These are phyloP conservation scores for Bimastos eiseni DNA, from an alignment of 2,888 invertebrate species.

Conservation along the genomic window DNA sequence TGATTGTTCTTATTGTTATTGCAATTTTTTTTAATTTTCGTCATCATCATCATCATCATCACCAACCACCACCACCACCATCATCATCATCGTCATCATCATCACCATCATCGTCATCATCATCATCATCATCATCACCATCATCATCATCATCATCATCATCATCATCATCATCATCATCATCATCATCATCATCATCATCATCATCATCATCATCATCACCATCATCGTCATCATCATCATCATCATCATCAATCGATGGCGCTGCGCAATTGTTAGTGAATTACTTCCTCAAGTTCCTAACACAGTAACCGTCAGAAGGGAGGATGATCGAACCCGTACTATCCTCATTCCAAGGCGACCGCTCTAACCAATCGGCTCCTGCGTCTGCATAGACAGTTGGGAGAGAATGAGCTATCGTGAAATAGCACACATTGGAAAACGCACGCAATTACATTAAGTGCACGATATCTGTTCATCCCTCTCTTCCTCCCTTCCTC, in stretches of 20 bases:
- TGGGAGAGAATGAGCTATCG: background rate
- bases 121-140: conserved; percentile 14
- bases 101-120: background rate
- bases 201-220: conserved; percentile 29
- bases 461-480: background rate
- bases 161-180: conserved; percentile 35
- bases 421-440: background rate
- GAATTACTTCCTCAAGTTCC: too few species aligned
- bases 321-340: too few species aligned
- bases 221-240: background rate
- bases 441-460: too few species aligned
- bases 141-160: conserved; percentile 31
- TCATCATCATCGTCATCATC: conserved; percentile 24
- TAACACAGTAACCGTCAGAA: too few species aligned
- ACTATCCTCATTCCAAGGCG: too few species aligned
- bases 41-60: background rate
- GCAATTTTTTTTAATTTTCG: too few species aligned
- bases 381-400: background rate
- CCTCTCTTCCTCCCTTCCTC: background rate
- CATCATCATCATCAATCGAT: too few species aligned
- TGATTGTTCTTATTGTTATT: too few species aligned
- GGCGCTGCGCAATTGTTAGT: too few species aligned
- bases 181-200: conserved; percentile 34
- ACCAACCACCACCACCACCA: conserved; percentile 14
- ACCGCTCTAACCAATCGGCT: background rate